A percentile compares a stretch with the other conserved stretches of the same genome.
Evolutionary conservation across 2,797 vertebrate species (phyloP).

Genomic region (Bufotes viridis): DNA sequence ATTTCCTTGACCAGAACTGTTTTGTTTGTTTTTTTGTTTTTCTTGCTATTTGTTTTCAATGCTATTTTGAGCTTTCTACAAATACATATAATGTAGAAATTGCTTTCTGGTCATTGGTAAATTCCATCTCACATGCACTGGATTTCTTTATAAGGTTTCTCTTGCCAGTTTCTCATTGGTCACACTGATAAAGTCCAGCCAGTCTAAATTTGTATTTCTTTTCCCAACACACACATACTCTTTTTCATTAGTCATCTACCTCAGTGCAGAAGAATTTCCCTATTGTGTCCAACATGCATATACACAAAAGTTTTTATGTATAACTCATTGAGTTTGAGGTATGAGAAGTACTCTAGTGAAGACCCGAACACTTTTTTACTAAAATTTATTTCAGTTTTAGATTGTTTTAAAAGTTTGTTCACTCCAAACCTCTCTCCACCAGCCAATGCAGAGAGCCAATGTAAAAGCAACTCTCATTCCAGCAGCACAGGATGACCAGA

Average conservation of each 20-base stretch:
- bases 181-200: not conserved
- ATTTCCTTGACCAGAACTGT: not conserved
- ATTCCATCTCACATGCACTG: not conserved
- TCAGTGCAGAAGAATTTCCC: not conserved
- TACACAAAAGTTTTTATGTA: not conserved
- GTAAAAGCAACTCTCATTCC: too few relatives aligned
- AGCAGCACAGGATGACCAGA: too few relatives aligned
- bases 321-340: too few relatives aligned
- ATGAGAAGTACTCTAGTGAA: too few relatives aligned
- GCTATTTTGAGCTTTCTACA: not conserved
- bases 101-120: not conserved
- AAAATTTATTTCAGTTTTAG: too few relatives aligned
- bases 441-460: too few relatives aligned
- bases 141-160: not conserved
- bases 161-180: constrained; percentile 1
- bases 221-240: not conserved
- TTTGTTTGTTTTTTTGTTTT: not conserved
- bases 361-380: too few relatives aligned
- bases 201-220: not conserved
- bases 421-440: too few relatives aligned
- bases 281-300: not conserved
- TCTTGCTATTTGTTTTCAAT: not conserved
- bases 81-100: not conserved
- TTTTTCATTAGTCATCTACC: not conserved
- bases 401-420: too few relatives aligned